phyloP scores from a whole-genome alignment of 2,113 vertebrate species.

The Recurvirostra avosetta region DNA sequence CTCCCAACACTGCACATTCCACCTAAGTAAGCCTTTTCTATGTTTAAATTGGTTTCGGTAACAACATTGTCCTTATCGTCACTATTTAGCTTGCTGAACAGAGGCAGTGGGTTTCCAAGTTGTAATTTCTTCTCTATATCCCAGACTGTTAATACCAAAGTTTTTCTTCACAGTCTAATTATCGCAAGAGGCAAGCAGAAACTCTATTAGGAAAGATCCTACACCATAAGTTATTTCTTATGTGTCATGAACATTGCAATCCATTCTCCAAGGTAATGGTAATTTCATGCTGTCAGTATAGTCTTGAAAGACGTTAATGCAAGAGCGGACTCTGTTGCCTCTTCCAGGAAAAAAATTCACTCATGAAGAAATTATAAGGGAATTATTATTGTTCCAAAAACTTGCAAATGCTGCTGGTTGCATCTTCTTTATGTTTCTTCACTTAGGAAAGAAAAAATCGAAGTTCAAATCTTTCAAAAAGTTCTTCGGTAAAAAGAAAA shows the following conservation, averaged over 20 bases:
- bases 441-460: conserved; percentile 84
- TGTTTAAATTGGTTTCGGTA: conserved; percentile 29
- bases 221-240: neutral
- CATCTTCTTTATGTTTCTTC: conserved; percentile 8
- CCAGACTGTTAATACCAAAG: neutral
- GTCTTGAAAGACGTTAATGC: neutral
- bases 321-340: neutral
- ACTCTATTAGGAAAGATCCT: neutral
- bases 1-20: neutral
- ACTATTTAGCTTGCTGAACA: conserved; percentile 14
- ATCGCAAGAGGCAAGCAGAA: neutral
- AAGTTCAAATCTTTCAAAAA: conserved; percentile 87
- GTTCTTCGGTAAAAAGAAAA: conserved; percentile 85
- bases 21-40: neutral
- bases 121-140: conserved; percentile 5
- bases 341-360: neutral
- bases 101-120: neutral
- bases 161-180: conserved; percentile 16
- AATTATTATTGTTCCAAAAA: neutral
- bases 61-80: neutral
- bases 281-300: neutral
- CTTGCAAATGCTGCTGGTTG: neutral
- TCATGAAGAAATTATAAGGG: neutral
- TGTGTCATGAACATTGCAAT: neutral
- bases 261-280: neutral